Base-by-base conservation (phyloP, 2,888 invertebrate species). In the Acrocyrtus sp. region DNA sequence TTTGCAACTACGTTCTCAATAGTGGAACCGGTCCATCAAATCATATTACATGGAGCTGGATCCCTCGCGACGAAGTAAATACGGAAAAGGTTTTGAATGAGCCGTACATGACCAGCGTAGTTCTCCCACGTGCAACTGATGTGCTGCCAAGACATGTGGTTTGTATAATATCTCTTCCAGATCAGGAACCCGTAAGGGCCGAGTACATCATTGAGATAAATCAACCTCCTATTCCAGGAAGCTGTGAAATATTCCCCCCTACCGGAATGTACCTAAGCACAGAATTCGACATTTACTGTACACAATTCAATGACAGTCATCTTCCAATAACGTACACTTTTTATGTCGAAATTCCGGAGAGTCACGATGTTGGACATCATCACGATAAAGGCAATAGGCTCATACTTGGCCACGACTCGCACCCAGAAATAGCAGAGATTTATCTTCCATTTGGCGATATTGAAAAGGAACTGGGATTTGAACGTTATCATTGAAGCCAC, bases 381-480 rank as follows among this genome's bases (percentile, higher is more conserved):
- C n/a, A n/a, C n/a, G n/a, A n/a, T n/a, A n/a, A n/a, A 26, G 50
- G 24, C 0, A 54, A 56, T n/a, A 48, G 54, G 21, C 3, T 72
- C 5, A 26, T 66, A 3, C 17, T 72, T 1, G 48, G 27, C 12
- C 56, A 72, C 21, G 66, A 61, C 27, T 60, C 68, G 3, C 48
- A 67, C 21, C 45, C 66, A 3, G 0, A 22, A 0, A 1, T 34
- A 10, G 27, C 19, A 2, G 50, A 67, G n/a, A 17, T 67, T 4
- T 54, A 56, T 17, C 21, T 72, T 4, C 72, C 72, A 2, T 56
- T 72, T 50, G 66, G 66, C 22, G 10, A 50, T 2, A 6, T 17
- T 6, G 17, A 41, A 19, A 19, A 15, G 12, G 43, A 15, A n/a
- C 3, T n/a, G 1, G 2, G 19, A 8, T 12, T 17, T 66, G 3